Conservation (phyloP, 2,888 invertebrate genomes). For the Mesorhabditis belari region DNA sequence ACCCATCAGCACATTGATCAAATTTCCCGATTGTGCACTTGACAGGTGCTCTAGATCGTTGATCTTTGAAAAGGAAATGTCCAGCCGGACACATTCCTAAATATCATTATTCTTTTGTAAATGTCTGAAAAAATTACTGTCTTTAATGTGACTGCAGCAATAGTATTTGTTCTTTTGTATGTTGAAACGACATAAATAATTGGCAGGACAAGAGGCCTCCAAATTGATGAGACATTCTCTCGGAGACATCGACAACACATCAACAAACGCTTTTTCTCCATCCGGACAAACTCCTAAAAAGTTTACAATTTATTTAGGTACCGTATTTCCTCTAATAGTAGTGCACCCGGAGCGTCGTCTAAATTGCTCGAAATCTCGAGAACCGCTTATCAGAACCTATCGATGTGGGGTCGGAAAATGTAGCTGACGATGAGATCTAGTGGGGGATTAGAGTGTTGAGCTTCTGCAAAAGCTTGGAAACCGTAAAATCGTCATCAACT, state of each 20-base stretch:
- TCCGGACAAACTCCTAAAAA: conserved; percentile 34
- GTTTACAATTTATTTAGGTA: no score
- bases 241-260: conserved; percentile 33
- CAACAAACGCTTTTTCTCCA: conserved; percentile 42
- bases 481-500: no score
- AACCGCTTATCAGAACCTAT: no score
- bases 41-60: conserved; percentile 13
- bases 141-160: conserved; percentile 28
- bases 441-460: no score
- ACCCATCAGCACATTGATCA: conserved; percentile 32
- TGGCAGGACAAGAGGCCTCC: conserved; percentile 28
- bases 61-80: conserved; percentile 30
- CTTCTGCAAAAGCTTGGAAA: no score
- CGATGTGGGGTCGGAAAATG: no score
- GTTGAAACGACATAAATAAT: conserved; percentile 36
- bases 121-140: no score
- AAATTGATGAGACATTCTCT: conserved; percentile 35
- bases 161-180: conserved; percentile 33
- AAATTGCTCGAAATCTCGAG: no score
- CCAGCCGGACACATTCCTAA: conserved; percentile 34
- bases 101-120: no score
- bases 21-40: conserved; percentile 32
- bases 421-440: no score
- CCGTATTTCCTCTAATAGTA: no score
- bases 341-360: no score